Base-by-base conservation (phyloP, 1,140 invertebrate species). In the Camponotus vicinus region DNA sequence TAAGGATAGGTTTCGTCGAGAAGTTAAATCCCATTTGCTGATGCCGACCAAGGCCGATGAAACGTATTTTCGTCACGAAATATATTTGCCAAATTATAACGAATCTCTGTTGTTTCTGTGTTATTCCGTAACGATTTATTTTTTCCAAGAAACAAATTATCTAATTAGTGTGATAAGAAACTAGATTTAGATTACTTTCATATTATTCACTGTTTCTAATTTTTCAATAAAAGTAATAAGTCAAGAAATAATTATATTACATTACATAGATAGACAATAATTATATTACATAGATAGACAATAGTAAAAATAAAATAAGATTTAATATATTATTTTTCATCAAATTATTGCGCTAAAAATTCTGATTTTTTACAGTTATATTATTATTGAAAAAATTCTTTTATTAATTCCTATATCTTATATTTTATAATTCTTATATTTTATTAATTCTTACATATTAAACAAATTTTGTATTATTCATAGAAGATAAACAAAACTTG, bases 1-100 rank as follows among this genome's bases (percentile, higher is more conserved):
- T 83, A 49, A 83, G 34, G 55, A 75, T 83, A 49, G 37, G 18
- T 3, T 75, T 83, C 18, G 40, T 34, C 7, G 40, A 73, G 67
- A 61, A 83, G 32, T 75, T 27, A 83, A 83, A 83, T 75, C 40
- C 61, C 40, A 52, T 83, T 83, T 83, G 34, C 15, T 37, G 55
- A 45, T 75, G 13, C 2, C 37, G 13, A n/a, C 32, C 40, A 37
- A 40, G 15, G 21, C 21, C 21, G 21, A 21, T 75, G 18, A 71
- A 82, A 82, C 37, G 67, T 52, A 13, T 13, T 61, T 82, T 45
- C 55, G 11, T 73, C 69, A 75, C 40, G 34, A 61, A 49, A 71
- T 32, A 34, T 15, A 73, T n/a, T 75, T 2, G 2, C 5, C 40
- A 49, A 52, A 83, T 75, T 49, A 27, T 27, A 82, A 82, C 18